These are phyloP conservation scores for Cyclargus thomasi DNA, from an alignment of 1,140 invertebrate species.

Conservation along the genomic window DNA sequence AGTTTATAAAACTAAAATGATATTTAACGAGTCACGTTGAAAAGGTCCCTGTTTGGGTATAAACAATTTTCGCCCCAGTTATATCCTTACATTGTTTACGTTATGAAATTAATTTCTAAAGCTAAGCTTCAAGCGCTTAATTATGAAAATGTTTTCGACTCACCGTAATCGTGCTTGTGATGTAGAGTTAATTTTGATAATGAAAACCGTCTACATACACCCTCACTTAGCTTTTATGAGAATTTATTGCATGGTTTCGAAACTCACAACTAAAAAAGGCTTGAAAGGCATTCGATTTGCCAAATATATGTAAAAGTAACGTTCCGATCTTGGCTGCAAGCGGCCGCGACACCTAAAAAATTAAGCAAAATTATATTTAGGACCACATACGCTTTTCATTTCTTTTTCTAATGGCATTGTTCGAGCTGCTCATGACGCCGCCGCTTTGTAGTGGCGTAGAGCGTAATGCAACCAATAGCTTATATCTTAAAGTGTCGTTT, in stretches of 20 bases:
- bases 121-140: conserved; percentile 6
- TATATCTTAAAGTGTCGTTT: too few species aligned
- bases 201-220: background rate
- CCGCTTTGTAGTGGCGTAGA: too few species aligned
- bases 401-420: too few species aligned
- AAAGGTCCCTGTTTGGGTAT: background rate
- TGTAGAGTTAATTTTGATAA: conserved; percentile 8
- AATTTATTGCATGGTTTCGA: background rate
- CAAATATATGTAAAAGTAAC: too few species aligned
- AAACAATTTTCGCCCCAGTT: background rate
- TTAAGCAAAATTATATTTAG: too few species aligned
- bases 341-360: too few species aligned
- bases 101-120: conserved; percentile 1
- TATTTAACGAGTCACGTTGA: background rate
- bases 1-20: background rate
- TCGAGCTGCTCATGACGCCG: too few species aligned
- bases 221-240: background rate
- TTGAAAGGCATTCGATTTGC: too few species aligned
- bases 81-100: background rate
- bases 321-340: too few species aligned
- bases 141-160: conserved; percentile 1
- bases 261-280: too few species aligned
- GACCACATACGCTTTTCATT: too few species aligned
- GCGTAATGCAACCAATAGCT: too few species aligned
- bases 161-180: background rate